Conservation (phyloP, 2,797 vertebrate species). For the Xenentodon cancila region DNA sequence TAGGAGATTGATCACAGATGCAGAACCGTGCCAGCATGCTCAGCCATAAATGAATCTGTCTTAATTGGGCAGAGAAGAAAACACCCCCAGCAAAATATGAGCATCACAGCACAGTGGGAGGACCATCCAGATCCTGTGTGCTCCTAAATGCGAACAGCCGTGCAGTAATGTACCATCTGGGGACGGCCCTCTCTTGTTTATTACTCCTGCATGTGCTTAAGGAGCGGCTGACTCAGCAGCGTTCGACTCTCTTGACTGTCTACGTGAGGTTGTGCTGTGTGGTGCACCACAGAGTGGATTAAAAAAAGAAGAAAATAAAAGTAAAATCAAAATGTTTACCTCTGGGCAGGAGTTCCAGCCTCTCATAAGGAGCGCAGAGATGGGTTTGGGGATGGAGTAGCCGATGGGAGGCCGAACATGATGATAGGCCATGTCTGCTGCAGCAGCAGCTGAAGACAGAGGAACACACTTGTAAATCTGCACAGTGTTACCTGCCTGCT, state of each 20-base stretch:
- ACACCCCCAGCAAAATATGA: conserved; percentile 43
- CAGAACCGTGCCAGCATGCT: conserved; percentile 31
- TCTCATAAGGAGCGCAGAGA: conserved; percentile 90
- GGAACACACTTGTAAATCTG: not conserved
- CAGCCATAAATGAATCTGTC: conserved; percentile 22
- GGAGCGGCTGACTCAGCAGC: conserved; percentile 45
- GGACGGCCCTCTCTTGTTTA: conserved; percentile 25
- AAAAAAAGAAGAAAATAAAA: not conserved
- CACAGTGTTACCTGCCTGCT: not conserved
- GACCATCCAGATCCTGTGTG: conserved; percentile 8
- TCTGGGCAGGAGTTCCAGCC: conserved; percentile 94
- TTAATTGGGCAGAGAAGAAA: conserved; percentile 48
- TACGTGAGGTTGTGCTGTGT: not conserved
- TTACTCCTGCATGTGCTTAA: conserved; percentile 29
- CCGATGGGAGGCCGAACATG: conserved; percentile 93
- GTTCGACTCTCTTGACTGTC: conserved; percentile 7
- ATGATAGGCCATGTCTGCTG: conserved; percentile 96
- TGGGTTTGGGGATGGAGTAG: conserved; percentile 90
- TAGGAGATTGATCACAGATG: conserved; percentile 12
- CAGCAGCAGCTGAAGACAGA: conserved; percentile 85
- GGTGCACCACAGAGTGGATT: not conserved
- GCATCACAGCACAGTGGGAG: conserved; percentile 31
- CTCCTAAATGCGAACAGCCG: conserved; percentile 31
- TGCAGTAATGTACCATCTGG: conserved; percentile 39
- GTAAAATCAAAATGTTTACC: conserved; percentile 73